Percentiles rank a stretch among this genome's conserved stretches.
phyloP scores from a whole-genome alignment of 2,797 vertebrate species.

The Distichodus sexfasciatus region DNA sequence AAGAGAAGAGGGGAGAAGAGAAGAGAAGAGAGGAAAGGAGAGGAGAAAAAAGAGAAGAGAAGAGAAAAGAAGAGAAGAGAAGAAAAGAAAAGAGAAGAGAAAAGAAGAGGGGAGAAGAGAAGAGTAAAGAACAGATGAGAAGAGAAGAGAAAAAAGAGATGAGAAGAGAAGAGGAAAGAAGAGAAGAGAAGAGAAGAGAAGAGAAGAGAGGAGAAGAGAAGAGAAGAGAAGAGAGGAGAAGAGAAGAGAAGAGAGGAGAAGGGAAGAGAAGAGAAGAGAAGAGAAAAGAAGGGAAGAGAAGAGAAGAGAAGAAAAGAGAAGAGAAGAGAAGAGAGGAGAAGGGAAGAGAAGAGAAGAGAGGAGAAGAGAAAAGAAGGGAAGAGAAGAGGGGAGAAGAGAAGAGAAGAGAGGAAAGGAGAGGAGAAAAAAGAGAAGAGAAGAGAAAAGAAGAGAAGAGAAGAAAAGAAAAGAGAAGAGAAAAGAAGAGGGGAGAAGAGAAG shows the following conservation, averaged over 20 bases:
- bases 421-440: background rate
- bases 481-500: too few species aligned
- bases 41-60: background rate
- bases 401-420: background rate
- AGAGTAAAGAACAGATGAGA: background rate
- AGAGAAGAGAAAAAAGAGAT: background rate
- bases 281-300: background rate
- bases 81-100: background rate
- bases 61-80: background rate
- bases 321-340: too few species aligned
- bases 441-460: too few species aligned
- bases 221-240: background rate
- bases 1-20: background rate
- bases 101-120: background rate
- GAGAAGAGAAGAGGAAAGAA: background rate
- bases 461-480: too few species aligned
- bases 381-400: too few species aligned
- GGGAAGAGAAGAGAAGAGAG: too few species aligned
- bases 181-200: background rate
- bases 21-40: background rate
- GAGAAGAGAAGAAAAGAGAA: too few species aligned
- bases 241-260: background rate
- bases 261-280: background rate
- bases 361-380: too few species aligned
- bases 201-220: slow-evolving; percentile 3